Base-by-base conservation (phyloP, 2,113 vertebrate species). In the Pavo muticus region DNA sequence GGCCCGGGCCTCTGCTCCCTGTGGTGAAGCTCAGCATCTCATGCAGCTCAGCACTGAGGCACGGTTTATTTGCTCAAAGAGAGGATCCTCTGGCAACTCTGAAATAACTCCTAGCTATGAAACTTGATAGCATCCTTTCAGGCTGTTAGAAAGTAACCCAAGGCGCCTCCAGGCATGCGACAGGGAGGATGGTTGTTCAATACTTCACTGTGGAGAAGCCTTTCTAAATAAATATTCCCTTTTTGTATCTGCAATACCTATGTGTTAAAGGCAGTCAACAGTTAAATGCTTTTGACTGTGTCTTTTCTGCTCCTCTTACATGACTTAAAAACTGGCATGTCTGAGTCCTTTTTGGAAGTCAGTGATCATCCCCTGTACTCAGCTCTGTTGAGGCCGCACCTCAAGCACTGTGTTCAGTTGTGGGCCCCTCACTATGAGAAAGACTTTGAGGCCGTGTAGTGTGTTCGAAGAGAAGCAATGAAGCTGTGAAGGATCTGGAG, bases 1-100 rank as follows among this genome's bases (percentile, higher is more conserved):
- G 0, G 25, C 56, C n/a, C 48, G 19, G 67, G 21, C 77, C 19
- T 47, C 78, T 2, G 0, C 40, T 64, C 13, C 60, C 48, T 29
- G 27, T 5, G 2, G 9, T 5, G 67, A 27, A 65, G 18, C 39
- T 11, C 1, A 0, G 4, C 17, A 5, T 25, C 84, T n/a, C 1
- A 1, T 29, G 44, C 44, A 61, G 54, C 57, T 61, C 0, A 1
- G 25, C 10, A 24, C 45, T 65, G 69, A 42, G 29, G 54, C 50
- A 25, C 4, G 3, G 10, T 29, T 65, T 17, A 11, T 45, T 50
- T 91, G 45, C 48, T 8, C 21, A 44, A 45, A 57, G 23, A 45
- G 45, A 3, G 21, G 12, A 32, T 5, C 25, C 16, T 75, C 39
- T 57, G 76, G 54, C 29, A 67, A 18, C 39, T 42, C 0, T 2